These are phyloP conservation scores for Vollenhovia emeryi DNA, from an alignment of 1,140 invertebrate genomes.

Conservation along the genomic window DNA sequence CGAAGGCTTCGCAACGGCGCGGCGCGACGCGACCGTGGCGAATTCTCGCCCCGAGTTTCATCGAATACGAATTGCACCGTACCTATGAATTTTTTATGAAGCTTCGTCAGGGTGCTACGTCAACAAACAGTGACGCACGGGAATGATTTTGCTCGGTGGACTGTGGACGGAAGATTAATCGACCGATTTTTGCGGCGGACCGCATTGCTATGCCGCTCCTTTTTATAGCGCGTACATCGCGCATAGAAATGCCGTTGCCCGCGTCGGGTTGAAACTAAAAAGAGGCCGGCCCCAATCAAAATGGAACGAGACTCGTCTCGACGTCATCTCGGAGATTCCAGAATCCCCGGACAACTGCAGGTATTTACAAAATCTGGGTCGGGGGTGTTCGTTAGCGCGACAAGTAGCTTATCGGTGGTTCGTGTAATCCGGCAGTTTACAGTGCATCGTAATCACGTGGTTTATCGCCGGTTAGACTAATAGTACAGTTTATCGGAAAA, in stretches of 20 bases:
- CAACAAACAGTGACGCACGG: constrained; percentile 42
- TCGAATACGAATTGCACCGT: constrained; percentile 57
- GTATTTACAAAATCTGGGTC: constrained; percentile 23
- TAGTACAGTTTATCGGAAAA: constrained; percentile 43
- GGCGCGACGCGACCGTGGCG: constrained; percentile 30
- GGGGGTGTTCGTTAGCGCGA: constrained; percentile 18
- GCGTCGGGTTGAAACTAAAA: not conserved
- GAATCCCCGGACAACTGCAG: not conserved
- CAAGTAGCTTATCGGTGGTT: constrained; percentile 43
- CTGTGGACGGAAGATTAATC: constrained; percentile 39
- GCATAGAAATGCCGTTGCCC: not conserved
- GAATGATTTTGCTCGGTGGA: constrained; percentile 31
- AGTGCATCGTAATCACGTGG: constrained; percentile 45
- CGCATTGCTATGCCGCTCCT: constrained; percentile 12
- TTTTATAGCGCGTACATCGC: constrained; percentile 23
- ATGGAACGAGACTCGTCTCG: not conserved
- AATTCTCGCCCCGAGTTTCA: constrained; percentile 61
- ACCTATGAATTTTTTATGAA: constrained; percentile 58
- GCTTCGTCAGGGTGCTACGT: constrained; percentile 40
- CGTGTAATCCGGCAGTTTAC: constrained; percentile 46
- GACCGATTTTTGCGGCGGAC: constrained; percentile 42
- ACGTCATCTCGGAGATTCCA: not conserved
- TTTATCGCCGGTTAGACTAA: constrained; percentile 54
- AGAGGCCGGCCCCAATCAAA: not conserved
- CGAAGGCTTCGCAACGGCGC: constrained; percentile 1